Conservation (phyloP, 2,113 vertebrate species). For the Malurus melanocephalus region DNA sequence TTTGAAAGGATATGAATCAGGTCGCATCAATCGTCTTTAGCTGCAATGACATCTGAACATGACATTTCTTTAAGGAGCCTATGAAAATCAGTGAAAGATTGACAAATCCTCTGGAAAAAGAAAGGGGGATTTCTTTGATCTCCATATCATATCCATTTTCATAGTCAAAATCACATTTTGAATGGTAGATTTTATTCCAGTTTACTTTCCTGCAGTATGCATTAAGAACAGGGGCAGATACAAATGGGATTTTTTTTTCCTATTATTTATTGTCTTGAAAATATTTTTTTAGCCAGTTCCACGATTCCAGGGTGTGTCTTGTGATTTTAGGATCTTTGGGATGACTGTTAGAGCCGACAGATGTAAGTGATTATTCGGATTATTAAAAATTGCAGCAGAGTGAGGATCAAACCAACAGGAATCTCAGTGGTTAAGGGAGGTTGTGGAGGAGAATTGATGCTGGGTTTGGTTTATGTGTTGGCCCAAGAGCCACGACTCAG, state of each 20-base stretch:
- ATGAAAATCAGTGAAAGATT: not conserved
- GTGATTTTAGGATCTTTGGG: not conserved
- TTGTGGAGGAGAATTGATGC: no score
- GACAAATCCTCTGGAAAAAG: not conserved
- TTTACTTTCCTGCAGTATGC: not conserved
- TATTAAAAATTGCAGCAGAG: not conserved
- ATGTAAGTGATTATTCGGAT: not conserved
- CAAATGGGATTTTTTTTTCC: not conserved
- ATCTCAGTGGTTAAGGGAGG: not conserved
- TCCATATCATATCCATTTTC: not conserved
- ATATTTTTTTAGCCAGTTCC: not conserved
- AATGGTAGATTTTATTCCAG: not conserved
- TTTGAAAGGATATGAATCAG: not conserved
- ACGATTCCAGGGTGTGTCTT: not conserved
- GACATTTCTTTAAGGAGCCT: not conserved
- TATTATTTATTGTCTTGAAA: not conserved
- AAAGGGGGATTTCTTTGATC: not conserved
- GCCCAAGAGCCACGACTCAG: not conserved
- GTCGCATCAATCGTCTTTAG: fast-evolving
- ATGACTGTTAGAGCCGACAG: not conserved
- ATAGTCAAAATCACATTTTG: not conserved
- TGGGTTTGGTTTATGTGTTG: not conserved
- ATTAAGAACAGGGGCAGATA: not conserved
- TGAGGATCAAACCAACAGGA: not conserved
- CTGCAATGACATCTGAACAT: not conserved